A percentile compares a stretch with the other conserved stretches of the same genome.
Evolutionary conservation across 2,113 vertebrate species (phyloP).

Genomic region (Misgurnus mizolepis): DNA sequence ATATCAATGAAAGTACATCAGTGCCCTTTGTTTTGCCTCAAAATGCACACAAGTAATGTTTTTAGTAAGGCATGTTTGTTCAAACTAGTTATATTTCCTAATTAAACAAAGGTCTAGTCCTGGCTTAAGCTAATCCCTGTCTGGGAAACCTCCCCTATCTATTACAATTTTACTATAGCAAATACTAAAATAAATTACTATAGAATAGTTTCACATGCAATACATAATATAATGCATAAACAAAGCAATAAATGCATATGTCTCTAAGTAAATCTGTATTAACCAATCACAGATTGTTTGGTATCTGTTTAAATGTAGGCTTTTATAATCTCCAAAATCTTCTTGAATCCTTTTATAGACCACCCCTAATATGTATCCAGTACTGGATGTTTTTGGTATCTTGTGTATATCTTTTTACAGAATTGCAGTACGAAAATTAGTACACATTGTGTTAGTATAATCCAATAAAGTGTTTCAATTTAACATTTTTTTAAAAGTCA

Average conservation of each 20-base stretch:
- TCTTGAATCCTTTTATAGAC: neutral
- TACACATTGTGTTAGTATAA: slow-evolving; percentile 8
- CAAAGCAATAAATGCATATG: neutral
- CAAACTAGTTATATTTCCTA: too few relatives aligned
- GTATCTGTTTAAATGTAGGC: too few relatives aligned
- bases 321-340: neutral
- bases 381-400: neutral
- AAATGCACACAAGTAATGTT: too few relatives aligned
- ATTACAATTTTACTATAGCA: too few relatives aligned
- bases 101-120: too few relatives aligned
- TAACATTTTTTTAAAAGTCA: slow-evolving; percentile 42
- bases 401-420: neutral
- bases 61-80: too few relatives aligned
- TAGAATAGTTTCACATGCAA: too few relatives aligned
- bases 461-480: slow-evolving; percentile 24
- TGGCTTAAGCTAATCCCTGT: too few relatives aligned
- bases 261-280: neutral
- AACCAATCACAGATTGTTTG: neutral
- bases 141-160: too few relatives aligned
- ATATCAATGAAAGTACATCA: too few relatives aligned
- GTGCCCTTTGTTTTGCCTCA: too few relatives aligned
- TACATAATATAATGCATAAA: neutral
- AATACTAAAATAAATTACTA: too few relatives aligned
- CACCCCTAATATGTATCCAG: neutral
- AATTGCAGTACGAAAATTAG: neutral